Percentiles rank a stretch among this genome's conserved stretches.
These are phyloP conservation scores for Galemys pyrenaicus DNA, from an alignment of 2,113 vertebrate genomes.

Conservation along the genomic window DNA sequence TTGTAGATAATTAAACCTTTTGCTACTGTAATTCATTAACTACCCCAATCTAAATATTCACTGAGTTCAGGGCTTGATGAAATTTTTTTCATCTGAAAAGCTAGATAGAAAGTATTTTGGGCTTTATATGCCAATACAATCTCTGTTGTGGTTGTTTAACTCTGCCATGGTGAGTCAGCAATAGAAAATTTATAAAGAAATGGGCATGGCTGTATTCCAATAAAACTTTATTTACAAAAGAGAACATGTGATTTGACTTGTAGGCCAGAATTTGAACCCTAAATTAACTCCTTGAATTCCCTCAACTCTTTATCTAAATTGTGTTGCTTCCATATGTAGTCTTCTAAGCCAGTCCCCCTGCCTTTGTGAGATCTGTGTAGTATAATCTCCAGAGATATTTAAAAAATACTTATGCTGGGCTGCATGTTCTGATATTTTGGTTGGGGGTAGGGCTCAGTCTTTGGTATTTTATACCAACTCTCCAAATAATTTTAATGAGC, in stretches of 20 bases:
- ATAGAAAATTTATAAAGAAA: not conserved
- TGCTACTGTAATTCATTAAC: not conserved
- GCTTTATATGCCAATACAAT: not conserved
- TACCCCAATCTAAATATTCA: not conserved
- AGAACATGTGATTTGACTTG: not conserved
- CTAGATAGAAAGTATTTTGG: not conserved
- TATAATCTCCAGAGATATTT: not conserved
- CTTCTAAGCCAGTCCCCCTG: not conserved
- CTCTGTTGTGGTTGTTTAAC: not conserved
- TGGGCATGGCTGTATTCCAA: not conserved
- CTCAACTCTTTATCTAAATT: not conserved
- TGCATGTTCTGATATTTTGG: not conserved
- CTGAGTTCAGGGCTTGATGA: not conserved
- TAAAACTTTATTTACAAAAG: constrained; percentile 42
- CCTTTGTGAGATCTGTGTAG: not conserved
- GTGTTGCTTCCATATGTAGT: not conserved
- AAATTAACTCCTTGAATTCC: not conserved
- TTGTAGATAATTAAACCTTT: not conserved
- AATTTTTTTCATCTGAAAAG: not conserved
- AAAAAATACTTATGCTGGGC: not conserved
- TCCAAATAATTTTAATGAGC: not conserved
- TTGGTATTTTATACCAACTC: not conserved
- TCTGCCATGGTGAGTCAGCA: not conserved
- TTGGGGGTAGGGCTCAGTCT: not conserved
- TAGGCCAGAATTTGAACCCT: not conserved